Evolutionary conservation across 2,113 vertebrate genomes (phyloP), one percentile per base, ranked within the genome.

Genomic region (Clinocottus analis): DNA sequence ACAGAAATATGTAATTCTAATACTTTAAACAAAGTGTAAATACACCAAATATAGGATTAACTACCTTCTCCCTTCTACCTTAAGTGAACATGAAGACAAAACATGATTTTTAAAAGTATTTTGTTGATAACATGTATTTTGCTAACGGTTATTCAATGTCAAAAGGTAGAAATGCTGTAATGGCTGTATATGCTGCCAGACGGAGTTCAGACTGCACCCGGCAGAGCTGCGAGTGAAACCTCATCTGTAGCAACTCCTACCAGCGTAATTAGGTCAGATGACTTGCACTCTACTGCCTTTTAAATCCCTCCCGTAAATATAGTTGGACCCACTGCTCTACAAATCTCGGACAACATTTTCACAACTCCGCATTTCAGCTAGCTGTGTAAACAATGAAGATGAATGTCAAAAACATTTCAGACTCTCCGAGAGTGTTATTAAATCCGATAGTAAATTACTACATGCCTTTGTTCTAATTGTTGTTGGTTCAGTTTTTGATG

Each of bases 231-330:
- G 7, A 76, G 86, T 89, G 91, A 90, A 92, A 93, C 80, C 45
- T 88, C 81, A 92, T 89, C 80, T 82, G 65, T 73, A 77, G 83
- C 74, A 80, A 80, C 79, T 65, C 60, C 77, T 67, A 72, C 63
- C 41, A 68, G 83, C 64, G 88, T 85, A 92, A 93, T 89, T 83
- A 91, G 93, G 91, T 93, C 91, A 94, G 83, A 89, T 87, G 90
- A 90, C 89, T 94, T 75, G 79, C 85, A 82, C 92, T 89, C 85
- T 83, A 74, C 81, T 79, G 75, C 43, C 71, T 77, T 90, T 92
- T 83, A 91, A 92, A 86, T 87, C 87, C 84, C 80, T 83, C 72
- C 77, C 3, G 49, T 91, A 91, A 91, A 93, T 89, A 88, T 88
- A 89, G 84, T 79, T 7, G 59, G 45, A 81, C 78, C 75, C 72